Conservation (phyloP, 2,888 invertebrate species). For the Dynastes grantii region DNA sequence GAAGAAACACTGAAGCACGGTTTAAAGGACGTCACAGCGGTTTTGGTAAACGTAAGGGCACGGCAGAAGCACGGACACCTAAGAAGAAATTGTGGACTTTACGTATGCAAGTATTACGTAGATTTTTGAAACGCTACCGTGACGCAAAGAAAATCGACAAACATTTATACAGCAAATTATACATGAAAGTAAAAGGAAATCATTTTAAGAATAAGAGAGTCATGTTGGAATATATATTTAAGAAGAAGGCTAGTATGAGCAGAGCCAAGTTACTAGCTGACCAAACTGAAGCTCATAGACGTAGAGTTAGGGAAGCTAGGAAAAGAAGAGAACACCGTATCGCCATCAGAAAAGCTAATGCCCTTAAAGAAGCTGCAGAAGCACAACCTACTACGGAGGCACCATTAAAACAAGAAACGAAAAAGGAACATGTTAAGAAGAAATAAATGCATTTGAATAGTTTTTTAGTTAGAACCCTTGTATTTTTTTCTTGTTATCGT, state of each 20-base stretch:
- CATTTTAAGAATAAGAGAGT: constrained; percentile 98
- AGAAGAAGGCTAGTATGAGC: constrained; percentile 98
- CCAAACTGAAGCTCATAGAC: constrained; percentile 96
- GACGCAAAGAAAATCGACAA: constrained; percentile 98
- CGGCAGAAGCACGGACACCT: constrained; percentile 91
- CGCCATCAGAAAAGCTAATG: constrained; percentile 86
- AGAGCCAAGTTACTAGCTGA: constrained; percentile 94
- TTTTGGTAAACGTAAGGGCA: constrained; percentile 98
- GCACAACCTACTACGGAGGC: neutral
- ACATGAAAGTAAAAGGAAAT: constrained; percentile 95
- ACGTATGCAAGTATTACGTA: constrained; percentile 93
- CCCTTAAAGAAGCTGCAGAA: constrained; percentile 36
- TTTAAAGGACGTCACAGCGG: constrained; percentile 98
- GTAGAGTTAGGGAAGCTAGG: constrained; percentile 94
- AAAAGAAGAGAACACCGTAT: constrained; percentile 94
- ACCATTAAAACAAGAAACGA: constrained; percentile 32
- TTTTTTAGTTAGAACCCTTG: too few species aligned
- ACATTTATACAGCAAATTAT: constrained; percentile 95
- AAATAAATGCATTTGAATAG: constrained; percentile 35
- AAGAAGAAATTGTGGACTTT: constrained; percentile 86
- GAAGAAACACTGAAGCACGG: constrained; percentile 94
- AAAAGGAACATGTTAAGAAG: constrained; percentile 50
- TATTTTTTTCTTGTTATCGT: neutral
- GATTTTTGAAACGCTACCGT: constrained; percentile 92
- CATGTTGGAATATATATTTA: constrained; percentile 99